Percentiles rank a stretch among this genome's conserved stretches.
phyloP scores from a whole-genome alignment of 2,797 vertebrate genomes.

The Onychomys torridus region DNA sequence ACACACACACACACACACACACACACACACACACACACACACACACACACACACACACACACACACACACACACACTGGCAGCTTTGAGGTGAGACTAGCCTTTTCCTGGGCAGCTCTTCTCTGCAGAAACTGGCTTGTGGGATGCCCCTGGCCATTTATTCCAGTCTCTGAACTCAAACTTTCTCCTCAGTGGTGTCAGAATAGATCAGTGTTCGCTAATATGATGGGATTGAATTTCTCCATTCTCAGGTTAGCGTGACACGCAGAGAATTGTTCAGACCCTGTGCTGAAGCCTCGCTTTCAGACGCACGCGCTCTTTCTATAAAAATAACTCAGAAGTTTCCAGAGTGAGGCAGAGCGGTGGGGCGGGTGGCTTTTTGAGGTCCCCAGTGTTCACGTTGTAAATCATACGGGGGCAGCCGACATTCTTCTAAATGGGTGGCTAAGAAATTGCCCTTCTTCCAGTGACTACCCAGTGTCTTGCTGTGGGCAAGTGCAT shows the following conservation, averaged over 20 bases:
- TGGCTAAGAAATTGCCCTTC: constrained; percentile 43
- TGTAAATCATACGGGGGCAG: constrained; percentile 34
- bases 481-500: background rate
- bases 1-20: too few relatives aligned
- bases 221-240: constrained; percentile 39
- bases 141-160: background rate
- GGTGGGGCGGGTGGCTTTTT: background rate
- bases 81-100: background rate
- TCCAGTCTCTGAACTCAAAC: background rate
- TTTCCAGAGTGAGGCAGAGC: background rate
- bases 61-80: background rate
- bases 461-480: constrained; percentile 49
- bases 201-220: background rate
- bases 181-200: constrained; percentile 1
- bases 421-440: background rate
- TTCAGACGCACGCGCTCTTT: constrained; percentile 38
- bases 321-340: constrained; percentile 45
- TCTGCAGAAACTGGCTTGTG: background rate
- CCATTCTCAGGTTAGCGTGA: constrained; percentile 50
- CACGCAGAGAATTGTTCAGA: constrained; percentile 27
- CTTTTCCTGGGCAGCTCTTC: background rate
- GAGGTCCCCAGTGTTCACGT: background rate
- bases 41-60: too few relatives aligned
- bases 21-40: too few relatives aligned
- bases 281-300: background rate